Percentiles rank a stretch among this genome's conserved stretches.
Conservation (phyloP, 1,140 invertebrate genomes). For the Papilio machaon region DNA sequence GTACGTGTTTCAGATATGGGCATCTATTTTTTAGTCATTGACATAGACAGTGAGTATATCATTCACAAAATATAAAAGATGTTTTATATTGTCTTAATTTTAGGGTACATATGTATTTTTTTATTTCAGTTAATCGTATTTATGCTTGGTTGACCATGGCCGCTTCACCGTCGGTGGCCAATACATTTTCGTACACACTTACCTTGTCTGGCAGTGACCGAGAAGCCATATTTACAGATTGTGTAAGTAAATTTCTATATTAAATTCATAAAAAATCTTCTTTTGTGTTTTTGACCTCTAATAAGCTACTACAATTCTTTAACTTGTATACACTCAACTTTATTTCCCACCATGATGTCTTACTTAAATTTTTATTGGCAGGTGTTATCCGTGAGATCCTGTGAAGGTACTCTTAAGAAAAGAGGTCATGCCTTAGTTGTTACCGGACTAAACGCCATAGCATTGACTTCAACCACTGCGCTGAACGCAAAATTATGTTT, state of each 20-base stretch:
- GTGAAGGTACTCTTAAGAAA: conserved; percentile 72
- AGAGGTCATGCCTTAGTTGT: conserved; percentile 66
- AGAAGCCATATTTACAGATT: conserved; percentile 75
- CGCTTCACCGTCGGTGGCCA: conserved; percentile 67
- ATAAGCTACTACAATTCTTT: neutral
- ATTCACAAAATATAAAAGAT: neutral
- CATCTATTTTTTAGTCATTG: conserved; percentile 74
- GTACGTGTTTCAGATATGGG: conserved; percentile 73
- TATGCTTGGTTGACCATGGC: conserved; percentile 75
- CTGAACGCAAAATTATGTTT: conserved; percentile 65
- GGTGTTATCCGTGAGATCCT: conserved; percentile 75
- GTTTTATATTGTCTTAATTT: neutral
- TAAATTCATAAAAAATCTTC: neutral
- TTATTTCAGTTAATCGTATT: conserved; percentile 59
- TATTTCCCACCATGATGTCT: neutral
- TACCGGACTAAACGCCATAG: conserved; percentile 58
- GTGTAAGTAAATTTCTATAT: conserved; percentile 56
- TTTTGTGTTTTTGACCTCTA: neutral
- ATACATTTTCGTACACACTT: conserved; percentile 67
- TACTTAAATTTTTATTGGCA: conserved; percentile 43
- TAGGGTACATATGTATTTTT: neutral
- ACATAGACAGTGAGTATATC: conserved; percentile 67
- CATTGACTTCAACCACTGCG: conserved; percentile 52
- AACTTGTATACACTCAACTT: neutral
- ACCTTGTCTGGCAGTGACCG: conserved; percentile 76